phyloP scores from a whole-genome alignment of 2,888 invertebrate genomes.

The Limenitis camilla region DNA sequence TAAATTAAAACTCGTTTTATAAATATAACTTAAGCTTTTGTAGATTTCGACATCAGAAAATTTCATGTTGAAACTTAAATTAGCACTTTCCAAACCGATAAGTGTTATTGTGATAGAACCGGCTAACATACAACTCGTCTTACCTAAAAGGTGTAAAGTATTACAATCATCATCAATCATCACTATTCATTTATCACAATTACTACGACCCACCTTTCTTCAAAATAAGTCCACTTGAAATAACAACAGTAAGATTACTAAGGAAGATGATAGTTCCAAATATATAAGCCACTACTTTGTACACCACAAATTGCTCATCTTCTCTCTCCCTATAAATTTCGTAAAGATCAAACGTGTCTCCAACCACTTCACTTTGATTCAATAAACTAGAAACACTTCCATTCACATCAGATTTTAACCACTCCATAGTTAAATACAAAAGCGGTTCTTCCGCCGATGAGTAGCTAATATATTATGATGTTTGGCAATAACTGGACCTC shows the following conservation, averaged over 20 bases:
- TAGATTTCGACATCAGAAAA: too few relatives aligned
- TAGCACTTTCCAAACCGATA: too few relatives aligned
- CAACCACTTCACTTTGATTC: conserved; percentile 48
- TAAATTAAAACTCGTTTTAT: too few relatives aligned
- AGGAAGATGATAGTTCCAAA: conserved; percentile 73
- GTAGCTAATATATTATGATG: not conserved
- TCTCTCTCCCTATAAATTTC: conserved; percentile 50
- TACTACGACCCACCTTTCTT: conserved; percentile 65
- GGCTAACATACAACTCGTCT: too few relatives aligned
- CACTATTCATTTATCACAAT: not conserved
- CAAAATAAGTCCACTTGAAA: conserved; percentile 78
- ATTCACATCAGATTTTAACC: not conserved
- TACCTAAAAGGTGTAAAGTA: too few relatives aligned
- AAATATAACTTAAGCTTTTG: too few relatives aligned
- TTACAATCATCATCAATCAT: not conserved
- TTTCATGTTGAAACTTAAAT: too few relatives aligned
- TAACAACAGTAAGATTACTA: conserved; percentile 76
- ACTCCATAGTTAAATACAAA: conserved; percentile 7
- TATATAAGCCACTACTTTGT: conserved; percentile 71
- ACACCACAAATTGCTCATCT: conserved; percentile 59
- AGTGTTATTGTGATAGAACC: too few relatives aligned
- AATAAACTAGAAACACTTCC: conserved; percentile 5
- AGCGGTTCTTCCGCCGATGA: not conserved
- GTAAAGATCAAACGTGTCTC: too few relatives aligned
- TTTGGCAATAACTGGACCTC: conserved; percentile 5